Base-by-base conservation (phyloP, 2,888 invertebrate genomes). In the Periphyllus acericola region DNA sequence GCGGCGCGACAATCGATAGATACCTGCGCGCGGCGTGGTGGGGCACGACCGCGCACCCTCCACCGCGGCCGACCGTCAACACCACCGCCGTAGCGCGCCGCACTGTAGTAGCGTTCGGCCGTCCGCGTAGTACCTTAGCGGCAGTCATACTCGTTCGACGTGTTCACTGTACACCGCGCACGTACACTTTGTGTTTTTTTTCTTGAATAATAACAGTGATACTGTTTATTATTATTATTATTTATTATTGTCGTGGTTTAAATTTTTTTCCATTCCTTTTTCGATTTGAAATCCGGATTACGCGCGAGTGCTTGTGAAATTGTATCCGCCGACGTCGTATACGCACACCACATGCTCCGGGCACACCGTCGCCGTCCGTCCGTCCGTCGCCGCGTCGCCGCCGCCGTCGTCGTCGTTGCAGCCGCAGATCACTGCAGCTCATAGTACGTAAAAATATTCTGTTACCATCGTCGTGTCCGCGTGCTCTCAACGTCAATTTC, bases 1-100 rank as follows among this genome's bases (percentile, higher is more conserved):
- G 87, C 87, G 87, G 87, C 66, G 32, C 84, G 87, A 60, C 80
- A 81, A 87, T 87, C 87, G 87, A 87, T 87, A 81, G 29, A n/a
- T 87, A 74, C 87, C 74, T 87, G 87, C 80, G 87, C 84, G 76
- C 46, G 40, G 29, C 36, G 80, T 19, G 80, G 84, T 52, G 76
- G 80, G 84, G 72, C 3, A n/a, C 55, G 36, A 9, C 29, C 29
- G 11, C 34, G 46, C 32, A 9, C 81, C 25, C 71, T 1, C 34
- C 25, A 9, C 32, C 66, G 25, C 55, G 3, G 68, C 68, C 71
- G 78, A 17, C 32, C 83, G 46, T 68, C 71, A 19, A n/a, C 74
- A 34, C 76, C 52, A 19, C 52, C 9, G 36, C 6, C 72, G 86
- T 29, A 14, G 9, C 52, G 68, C 52, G 21, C 52, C 46, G 79